These are phyloP conservation scores for Nomada goodeniana DNA, from an alignment of 2,888 invertebrate species.

Conservation along the genomic window DNA sequence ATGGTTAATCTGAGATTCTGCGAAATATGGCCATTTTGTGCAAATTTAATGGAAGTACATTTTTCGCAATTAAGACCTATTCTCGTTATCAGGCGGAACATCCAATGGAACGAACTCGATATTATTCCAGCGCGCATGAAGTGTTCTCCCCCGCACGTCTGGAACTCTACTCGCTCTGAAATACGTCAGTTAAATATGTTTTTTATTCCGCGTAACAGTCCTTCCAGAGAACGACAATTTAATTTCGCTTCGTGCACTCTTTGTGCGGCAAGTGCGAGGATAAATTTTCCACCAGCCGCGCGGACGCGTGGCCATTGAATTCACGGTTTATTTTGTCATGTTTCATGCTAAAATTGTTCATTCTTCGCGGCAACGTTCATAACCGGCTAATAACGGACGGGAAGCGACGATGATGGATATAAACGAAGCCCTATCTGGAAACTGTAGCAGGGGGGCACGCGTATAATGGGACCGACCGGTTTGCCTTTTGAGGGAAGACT, in stretches of 20 bases:
- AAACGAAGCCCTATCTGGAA: slow-evolving; percentile 48
- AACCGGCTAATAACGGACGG: slow-evolving; percentile 27
- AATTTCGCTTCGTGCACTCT: slow-evolving; percentile 42
- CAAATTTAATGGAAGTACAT: slow-evolving; percentile 16
- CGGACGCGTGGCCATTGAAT: slow-evolving; percentile 30
- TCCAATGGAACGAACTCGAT: slow-evolving; percentile 36
- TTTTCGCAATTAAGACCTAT: slow-evolving; percentile 1
- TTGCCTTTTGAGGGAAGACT: slow-evolving; percentile 50
- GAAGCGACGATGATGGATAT: background rate
- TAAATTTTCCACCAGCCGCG: slow-evolving; percentile 14
- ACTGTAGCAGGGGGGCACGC: slow-evolving; percentile 26
- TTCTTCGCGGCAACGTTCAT: slow-evolving; percentile 30
- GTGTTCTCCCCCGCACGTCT: slow-evolving; percentile 18
- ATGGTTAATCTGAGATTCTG: background rate
- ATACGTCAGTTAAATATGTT: slow-evolving; percentile 35
- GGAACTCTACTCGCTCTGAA: background rate
- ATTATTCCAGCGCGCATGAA: slow-evolving; percentile 17
- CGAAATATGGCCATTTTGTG: background rate
- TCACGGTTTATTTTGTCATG: slow-evolving; percentile 24
- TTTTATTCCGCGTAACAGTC: slow-evolving; percentile 26
- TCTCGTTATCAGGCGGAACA: slow-evolving; percentile 1
- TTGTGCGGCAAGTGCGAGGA: background rate
- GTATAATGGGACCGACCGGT: slow-evolving; percentile 32
- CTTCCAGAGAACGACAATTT: slow-evolving; percentile 41
- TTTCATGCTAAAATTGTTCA: slow-evolving; percentile 43